These are phyloP conservation scores for Lipotes vexillifer DNA, from an alignment of 2,113 vertebrate species.

Conservation along the genomic window DNA sequence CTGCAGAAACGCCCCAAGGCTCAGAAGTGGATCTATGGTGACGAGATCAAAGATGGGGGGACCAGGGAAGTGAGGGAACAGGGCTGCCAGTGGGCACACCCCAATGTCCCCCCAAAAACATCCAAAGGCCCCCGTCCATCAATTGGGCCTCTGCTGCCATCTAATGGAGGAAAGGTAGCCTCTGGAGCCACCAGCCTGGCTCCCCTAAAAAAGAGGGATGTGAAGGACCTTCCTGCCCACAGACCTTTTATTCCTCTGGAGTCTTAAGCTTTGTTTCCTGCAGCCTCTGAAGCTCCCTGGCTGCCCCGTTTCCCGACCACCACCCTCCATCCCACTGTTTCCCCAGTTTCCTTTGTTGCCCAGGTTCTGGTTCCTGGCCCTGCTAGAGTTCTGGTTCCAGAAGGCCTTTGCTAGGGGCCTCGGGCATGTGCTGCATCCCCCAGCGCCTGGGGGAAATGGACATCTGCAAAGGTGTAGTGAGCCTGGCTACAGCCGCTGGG, in stretches of 20 bases:
- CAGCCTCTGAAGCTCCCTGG: neutral
- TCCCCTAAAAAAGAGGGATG: neutral
- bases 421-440: neutral
- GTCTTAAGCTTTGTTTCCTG: neutral
- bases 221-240: neutral
- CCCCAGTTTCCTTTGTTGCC: constrained; percentile 60
- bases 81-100: neutral
- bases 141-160: constrained; percentile 63
- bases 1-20: neutral
- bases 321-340: neutral
- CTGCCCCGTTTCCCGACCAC: neutral
- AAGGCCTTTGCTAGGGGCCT: constrained; percentile 5
- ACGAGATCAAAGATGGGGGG: neutral
- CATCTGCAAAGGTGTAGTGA: constrained; percentile 58
- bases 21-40: neutral
- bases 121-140: neutral
- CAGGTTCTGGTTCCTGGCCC: constrained; percentile 4
- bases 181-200: neutral
- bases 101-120: neutral
- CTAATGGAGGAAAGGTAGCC: constrained; percentile 6
- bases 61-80: neutral
- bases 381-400: constrained; percentile 65
- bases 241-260: neutral
- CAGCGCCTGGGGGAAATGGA: constrained; percentile 20
- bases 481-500: constrained; percentile 52